Evolutionary conservation across 1,140 invertebrate species (phyloP).

Genomic region (Bombus terrestris): DNA sequence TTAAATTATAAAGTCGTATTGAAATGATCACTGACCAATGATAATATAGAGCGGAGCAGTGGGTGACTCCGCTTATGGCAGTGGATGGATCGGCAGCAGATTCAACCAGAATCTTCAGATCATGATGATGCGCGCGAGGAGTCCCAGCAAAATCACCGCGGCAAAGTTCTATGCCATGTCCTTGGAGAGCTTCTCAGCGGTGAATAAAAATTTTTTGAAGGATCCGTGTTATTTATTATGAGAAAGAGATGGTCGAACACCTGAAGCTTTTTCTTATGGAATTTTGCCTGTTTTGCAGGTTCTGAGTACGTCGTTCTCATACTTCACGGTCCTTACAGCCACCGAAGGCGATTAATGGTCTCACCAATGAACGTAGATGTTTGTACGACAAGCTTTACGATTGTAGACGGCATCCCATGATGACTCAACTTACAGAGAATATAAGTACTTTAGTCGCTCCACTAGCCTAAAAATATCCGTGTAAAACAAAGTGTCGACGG

Average conservation of each 20-base stretch:
- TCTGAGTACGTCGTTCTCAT: conserved; percentile 73
- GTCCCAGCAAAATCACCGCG: conserved; percentile 68
- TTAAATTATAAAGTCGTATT: background rate
- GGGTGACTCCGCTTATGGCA: conserved; percentile 59
- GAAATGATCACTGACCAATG: conserved; percentile 25
- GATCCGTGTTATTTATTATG: background rate
- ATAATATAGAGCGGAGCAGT: conserved; percentile 65
- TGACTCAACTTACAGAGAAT: conserved; percentile 50
- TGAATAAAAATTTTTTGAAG: conserved; percentile 36
- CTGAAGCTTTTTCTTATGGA: background rate
- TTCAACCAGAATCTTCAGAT: conserved; percentile 59
- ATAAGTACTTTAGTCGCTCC: conserved; percentile 44
- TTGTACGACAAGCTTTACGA: conserved; percentile 22
- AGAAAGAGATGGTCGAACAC: background rate
- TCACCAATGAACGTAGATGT: conserved; percentile 1
- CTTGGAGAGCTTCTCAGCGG: conserved; percentile 64
- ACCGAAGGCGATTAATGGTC: conserved; percentile 48
- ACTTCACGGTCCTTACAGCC: conserved; percentile 68
- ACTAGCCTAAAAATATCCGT: conserved; percentile 58
- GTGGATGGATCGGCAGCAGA: conserved; percentile 62
- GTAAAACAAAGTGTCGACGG: conserved; percentile 33
- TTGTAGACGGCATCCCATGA: conserved; percentile 26
- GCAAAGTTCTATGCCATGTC: conserved; percentile 75
- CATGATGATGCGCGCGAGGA: conserved; percentile 65
- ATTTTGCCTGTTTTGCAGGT: conserved; percentile 61